Evolutionary conservation across 2,113 vertebrate species (phyloP).

Genomic region (Leuciscus idus): DNA sequence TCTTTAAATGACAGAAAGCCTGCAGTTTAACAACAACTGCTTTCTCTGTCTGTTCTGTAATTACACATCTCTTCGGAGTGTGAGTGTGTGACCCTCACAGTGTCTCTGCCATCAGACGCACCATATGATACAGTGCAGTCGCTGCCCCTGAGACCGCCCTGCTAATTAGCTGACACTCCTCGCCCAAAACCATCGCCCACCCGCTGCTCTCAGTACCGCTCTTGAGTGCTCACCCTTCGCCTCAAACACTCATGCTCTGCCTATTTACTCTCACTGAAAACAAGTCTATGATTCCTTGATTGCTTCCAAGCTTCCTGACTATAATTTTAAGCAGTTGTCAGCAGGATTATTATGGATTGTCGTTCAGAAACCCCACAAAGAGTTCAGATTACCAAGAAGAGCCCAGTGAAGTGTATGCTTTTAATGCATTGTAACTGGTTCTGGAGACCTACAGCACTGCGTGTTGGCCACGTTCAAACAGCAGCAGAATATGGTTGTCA

Average conservation of each 20-base stretch:
- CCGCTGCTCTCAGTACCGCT: constrained; percentile 6
- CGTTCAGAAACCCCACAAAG: constrained; percentile 36
- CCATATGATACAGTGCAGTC: constrained; percentile 45
- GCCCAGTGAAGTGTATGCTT: not conserved
- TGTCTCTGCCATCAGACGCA: constrained; percentile 51
- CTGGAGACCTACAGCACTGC: not conserved
- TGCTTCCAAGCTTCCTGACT: constrained; percentile 6
- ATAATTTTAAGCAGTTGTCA: not conserved
- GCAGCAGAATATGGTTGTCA: not conserved
- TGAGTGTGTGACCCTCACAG: constrained; percentile 42
- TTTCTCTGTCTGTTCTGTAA: constrained; percentile 48
- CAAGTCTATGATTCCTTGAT: not conserved
- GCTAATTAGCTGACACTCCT: constrained; percentile 51
- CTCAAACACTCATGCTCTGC: constrained; percentile 34
- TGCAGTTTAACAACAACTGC: constrained; percentile 46
- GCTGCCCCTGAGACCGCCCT: constrained; percentile 47
- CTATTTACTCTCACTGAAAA: constrained; percentile 2
- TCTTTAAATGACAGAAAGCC: constrained; percentile 48
- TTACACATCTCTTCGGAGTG: constrained; percentile 54
- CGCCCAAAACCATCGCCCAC: not conserved
- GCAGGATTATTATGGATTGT: not conserved
- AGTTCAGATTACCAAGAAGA: constrained; percentile 25
- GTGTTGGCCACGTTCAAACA: not conserved
- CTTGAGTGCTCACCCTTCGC: not conserved
- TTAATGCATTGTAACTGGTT: not conserved